Evolutionary conservation across 2,113 vertebrate genomes (phyloP), one percentile per base, ranked within the genome.

Genomic region (Limnothrissa miodon): DNA sequence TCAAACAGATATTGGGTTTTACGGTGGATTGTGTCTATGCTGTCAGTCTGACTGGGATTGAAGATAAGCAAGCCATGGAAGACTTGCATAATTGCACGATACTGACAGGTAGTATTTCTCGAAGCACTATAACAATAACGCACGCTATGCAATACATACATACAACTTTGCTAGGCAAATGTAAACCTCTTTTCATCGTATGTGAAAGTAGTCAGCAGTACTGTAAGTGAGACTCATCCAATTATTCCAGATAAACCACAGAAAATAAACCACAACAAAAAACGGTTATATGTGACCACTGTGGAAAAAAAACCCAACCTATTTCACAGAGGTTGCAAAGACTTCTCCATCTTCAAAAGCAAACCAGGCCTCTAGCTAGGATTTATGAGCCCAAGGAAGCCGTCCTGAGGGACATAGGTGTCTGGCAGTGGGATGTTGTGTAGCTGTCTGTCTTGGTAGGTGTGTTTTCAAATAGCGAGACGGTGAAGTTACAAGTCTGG

Each of bases 221-320:
- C 82, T 48, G 33, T 66, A 79, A 59, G 80, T 44, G 8, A 62
- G 56, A 45, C 23, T 39, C 29, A 36, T 39, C 86, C 84, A 89
- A 85, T 88, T 82, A 78, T 81, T 89, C 74, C 88, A 86, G 79
- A 87, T 84, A 87, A 90, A 82, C 88, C 89, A 84, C 89, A 90
- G 86, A 89, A 90, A 90, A 89, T 87, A 90, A 91, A 92, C 90
- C 89, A 91, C 88, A 91, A 90, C 83, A 91, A 90, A 91, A 11
- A 92, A 90, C 92, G 90, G 86, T 91, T 90, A 87, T 80, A 89
- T 87, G 89, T 84, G 86, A 84, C 82, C 83, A 82, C 81, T 91
- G 83, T n/a, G n/a, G n/a, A n/a, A 87, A 83, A n/a, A 81, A 84
- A 86, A 86, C 88, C 86, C 86, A 87, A 90, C 82, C 88, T 90